phyloP scores from a whole-genome alignment of 92 coral and sea anemone genomes.

The Nematostella vectensis region DNA sequence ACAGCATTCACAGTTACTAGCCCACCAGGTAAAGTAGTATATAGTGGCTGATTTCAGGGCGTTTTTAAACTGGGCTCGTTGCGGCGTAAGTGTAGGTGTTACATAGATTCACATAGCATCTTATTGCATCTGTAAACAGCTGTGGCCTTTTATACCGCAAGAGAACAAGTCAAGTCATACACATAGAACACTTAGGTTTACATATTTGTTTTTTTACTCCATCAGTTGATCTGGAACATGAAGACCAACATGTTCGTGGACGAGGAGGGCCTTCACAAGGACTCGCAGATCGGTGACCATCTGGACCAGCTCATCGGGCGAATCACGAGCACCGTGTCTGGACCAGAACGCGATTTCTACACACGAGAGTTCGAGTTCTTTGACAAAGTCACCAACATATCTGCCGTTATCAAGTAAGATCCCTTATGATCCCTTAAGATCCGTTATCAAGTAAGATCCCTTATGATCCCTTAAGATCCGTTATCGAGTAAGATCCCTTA shows the following conservation, averaged over 20 bases:
- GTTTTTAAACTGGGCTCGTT: too few relatives aligned
- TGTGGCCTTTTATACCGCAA: too few relatives aligned
- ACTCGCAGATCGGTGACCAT: constrained; percentile 75
- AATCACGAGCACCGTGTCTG: constrained; percentile 72
- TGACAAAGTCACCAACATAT: constrained; percentile 89
- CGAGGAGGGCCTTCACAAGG: constrained; percentile 83
- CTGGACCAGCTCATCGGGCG: constrained; percentile 70
- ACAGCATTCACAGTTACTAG: constrained; percentile 83
- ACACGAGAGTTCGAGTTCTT: constrained; percentile 92
- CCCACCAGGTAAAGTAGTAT: constrained; percentile 75
- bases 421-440: not conserved
- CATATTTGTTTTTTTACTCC: too few relatives aligned
- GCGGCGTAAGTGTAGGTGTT: too few relatives aligned
- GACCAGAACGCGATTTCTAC: constrained; percentile 84
- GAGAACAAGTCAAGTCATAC: too few relatives aligned
- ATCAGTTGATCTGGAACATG: constrained; percentile 98
- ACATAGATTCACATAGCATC: too few relatives aligned
- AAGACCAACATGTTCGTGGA: constrained; percentile 91
- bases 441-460: too few relatives aligned
- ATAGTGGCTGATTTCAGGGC: too few relatives aligned
- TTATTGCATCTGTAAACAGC: too few relatives aligned
- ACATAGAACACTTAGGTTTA: too few relatives aligned
- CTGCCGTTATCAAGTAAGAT: constrained; percentile 88
- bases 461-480: too few relatives aligned
- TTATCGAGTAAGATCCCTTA: too few relatives aligned